Conservation (phyloP, 2,888 invertebrate genomes). For the Hemicrepidius hirtus region DNA sequence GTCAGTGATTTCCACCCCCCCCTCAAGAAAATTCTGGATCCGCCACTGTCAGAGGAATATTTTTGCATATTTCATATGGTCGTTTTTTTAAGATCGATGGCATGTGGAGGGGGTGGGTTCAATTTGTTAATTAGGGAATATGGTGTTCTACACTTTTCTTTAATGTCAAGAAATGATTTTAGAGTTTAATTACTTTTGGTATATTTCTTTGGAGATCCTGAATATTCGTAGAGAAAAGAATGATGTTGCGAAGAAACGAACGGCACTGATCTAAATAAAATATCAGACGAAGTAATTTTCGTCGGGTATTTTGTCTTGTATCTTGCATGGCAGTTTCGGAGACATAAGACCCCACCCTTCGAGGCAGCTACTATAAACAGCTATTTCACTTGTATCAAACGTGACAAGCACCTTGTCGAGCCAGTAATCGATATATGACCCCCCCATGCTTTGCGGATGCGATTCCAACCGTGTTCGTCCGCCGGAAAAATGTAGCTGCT, state of each 20-base stretch:
- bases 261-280: background rate
- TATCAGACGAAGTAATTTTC: constrained; percentile 8
- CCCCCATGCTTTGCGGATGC: constrained; percentile 60
- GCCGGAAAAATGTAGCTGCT: constrained; percentile 65
- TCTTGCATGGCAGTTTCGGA: constrained; percentile 29
- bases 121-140: too few relatives aligned
- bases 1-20: too few relatives aligned
- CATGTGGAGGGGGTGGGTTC: too few relatives aligned
- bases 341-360: constrained; percentile 58
- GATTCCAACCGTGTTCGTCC: constrained; percentile 63
- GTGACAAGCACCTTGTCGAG: constrained; percentile 72
- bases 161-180: too few relatives aligned
- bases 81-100: too few relatives aligned
- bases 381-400: constrained; percentile 71
- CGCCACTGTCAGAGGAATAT: too few relatives aligned
- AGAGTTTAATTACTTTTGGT: too few relatives aligned
- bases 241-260: background rate
- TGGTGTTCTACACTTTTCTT: too few relatives aligned
- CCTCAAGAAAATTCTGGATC: too few relatives aligned
- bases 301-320: constrained; percentile 28
- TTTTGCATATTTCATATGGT: too few relatives aligned
- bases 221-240: too few relatives aligned
- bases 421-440: constrained; percentile 69
- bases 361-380: constrained; percentile 69
- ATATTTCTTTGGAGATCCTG: too few relatives aligned